Conservation (phyloP, 2,113 vertebrate genomes). For the Pteronura brasiliensis region DNA sequence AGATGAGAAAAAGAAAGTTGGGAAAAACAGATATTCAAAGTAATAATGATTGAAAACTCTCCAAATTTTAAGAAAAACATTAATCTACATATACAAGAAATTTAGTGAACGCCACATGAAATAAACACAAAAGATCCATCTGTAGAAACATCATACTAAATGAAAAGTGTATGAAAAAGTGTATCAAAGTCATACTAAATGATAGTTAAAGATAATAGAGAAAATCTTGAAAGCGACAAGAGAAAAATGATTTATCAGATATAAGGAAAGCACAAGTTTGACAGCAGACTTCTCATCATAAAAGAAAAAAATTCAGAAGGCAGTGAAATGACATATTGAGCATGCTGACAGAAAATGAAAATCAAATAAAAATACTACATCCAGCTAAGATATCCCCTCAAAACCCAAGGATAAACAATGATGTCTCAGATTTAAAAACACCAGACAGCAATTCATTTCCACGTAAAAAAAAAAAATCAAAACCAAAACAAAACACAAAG, state of each 20-base stretch:
- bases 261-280: neutral
- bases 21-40: neutral
- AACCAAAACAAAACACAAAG: neutral
- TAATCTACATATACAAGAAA: neutral
- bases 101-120: neutral
- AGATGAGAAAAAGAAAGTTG: neutral
- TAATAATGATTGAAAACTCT: neutral
- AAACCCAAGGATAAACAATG: neutral
- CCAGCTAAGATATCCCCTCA: neutral
- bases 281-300: neutral
- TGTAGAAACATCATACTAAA: neutral
- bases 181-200: too few relatives aligned
- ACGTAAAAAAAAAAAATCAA: neutral
- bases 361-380: neutral
- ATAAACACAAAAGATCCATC: neutral
- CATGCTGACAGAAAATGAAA: neutral
- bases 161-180: too few relatives aligned
- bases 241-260: neutral
- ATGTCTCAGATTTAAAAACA: neutral
- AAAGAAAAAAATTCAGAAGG: neutral
- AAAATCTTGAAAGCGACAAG: neutral
- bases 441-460: neutral
- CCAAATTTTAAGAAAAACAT: neutral
- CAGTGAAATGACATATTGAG: neutral
- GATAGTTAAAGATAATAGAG: neutral